Evolutionary conservation across 2,797 vertebrate genomes (phyloP).

Genomic region (Lindbergichthys nudifrons): DNA sequence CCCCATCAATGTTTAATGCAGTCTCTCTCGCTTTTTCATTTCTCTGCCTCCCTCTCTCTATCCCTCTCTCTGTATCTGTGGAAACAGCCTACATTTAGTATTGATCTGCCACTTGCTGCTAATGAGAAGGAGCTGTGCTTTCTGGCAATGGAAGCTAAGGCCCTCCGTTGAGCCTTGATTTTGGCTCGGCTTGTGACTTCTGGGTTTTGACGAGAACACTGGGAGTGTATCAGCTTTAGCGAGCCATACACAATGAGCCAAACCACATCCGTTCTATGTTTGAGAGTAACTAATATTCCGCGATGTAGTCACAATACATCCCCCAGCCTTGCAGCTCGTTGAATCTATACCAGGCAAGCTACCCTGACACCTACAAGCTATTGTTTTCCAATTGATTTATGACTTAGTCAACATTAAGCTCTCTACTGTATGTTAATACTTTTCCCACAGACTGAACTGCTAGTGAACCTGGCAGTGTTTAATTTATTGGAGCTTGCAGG

Average conservation of each 20-base stretch:
- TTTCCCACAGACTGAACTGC: slow-evolving; percentile 64
- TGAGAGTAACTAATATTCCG: slow-evolving; percentile 48
- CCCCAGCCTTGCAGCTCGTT: slow-evolving; percentile 24
- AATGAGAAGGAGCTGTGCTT: slow-evolving; percentile 76
- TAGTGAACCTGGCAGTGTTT: slow-evolving; percentile 56
- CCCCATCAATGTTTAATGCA: slow-evolving; percentile 87
- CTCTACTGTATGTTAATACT: slow-evolving; percentile 60
- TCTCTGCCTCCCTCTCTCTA: slow-evolving; percentile 36
- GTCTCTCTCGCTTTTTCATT: slow-evolving; percentile 72
- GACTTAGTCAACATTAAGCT: slow-evolving; percentile 66
- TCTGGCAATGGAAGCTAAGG: slow-evolving; percentile 48
- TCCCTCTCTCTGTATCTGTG: slow-evolving; percentile 59
- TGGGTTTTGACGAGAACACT: slow-evolving; percentile 39
- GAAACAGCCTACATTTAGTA: slow-evolving; percentile 81
- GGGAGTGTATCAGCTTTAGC: slow-evolving; percentile 17
- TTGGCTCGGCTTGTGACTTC: slow-evolving; percentile 38
- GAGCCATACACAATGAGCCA: slow-evolving; percentile 36
- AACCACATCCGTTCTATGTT: slow-evolving; percentile 26
- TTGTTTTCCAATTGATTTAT: slow-evolving; percentile 74
- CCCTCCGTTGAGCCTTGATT: slow-evolving; percentile 25
- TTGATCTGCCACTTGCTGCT: slow-evolving; percentile 79
- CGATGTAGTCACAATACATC: slow-evolving; percentile 37
- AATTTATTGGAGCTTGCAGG: slow-evolving; percentile 67
- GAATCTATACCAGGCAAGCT: slow-evolving; percentile 38
- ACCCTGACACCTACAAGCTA: slow-evolving; percentile 60